Conservation (phyloP, 2,797 vertebrate species). For the Melanotaenia trifasciata region DNA sequence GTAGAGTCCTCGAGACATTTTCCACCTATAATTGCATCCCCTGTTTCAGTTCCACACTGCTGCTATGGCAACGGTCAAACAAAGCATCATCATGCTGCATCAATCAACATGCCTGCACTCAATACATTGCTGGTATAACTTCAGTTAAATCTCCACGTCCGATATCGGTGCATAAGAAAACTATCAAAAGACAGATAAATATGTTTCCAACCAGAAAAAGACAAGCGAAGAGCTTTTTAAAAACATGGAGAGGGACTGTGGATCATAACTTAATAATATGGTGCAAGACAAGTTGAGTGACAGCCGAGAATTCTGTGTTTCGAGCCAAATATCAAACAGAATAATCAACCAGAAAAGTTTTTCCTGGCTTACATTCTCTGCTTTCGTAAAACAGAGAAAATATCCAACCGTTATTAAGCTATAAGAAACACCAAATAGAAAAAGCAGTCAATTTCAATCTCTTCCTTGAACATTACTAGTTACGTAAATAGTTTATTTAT, state of each 20-base stretch:
- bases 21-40: conserved; percentile 7
- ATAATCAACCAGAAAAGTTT: neutral
- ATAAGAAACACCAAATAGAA: too few species aligned
- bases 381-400: too few species aligned
- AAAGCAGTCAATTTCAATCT: neutral
- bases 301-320: conserved; percentile 14
- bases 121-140: conserved; percentile 53
- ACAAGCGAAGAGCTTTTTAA: neutral
- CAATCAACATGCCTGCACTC: conserved; percentile 27
- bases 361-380: too few species aligned
- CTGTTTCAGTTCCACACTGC: conserved; percentile 60
- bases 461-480: neutral
- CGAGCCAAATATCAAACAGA: neutral
- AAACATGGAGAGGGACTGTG: neutral
- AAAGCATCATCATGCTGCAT: conserved; percentile 45
- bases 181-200: conserved; percentile 8
- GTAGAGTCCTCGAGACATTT: neutral
- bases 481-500: neutral
- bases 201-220: neutral
- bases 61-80: conserved; percentile 84
- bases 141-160: conserved; percentile 43
- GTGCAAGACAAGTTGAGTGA: neutral
- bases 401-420: too few species aligned
- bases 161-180: conserved; percentile 25
- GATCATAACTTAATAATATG: neutral